Evolutionary conservation across 2,888 invertebrate species (phyloP).

Genomic region (Cabera pusaria): DNA sequence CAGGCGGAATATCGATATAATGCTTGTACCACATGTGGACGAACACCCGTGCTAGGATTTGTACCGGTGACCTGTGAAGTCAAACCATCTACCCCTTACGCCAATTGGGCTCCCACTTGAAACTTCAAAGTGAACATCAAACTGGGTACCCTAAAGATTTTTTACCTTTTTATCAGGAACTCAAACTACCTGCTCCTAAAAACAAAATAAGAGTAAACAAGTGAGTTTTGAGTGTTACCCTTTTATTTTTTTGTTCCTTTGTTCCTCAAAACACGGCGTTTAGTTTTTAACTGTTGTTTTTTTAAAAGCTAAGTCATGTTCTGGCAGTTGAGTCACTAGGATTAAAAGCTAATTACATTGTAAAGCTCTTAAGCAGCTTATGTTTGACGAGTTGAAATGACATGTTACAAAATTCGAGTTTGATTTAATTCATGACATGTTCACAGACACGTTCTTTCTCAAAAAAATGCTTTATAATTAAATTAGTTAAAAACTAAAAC

Average conservation of each 20-base stretch:
- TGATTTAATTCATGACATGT: no score
- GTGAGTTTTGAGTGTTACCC: conserved; percentile 13
- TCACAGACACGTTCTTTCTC: no score
- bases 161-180: conserved; percentile 18
- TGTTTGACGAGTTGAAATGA: conserved; percentile 2
- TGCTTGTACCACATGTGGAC: no score
- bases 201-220: conserved; percentile 14
- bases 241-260: conserved; percentile 23
- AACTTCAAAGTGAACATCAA: no score
- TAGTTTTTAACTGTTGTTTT: conserved; percentile 15
- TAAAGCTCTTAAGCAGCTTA: conserved; percentile 11
- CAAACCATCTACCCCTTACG: no score
- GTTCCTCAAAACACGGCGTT: conserved; percentile 10
- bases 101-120: no score
- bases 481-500: no score
- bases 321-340: conserved; percentile 18
- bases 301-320: conserved; percentile 29
- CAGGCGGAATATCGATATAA: no score
- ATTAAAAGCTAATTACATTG: conserved; percentile 13
- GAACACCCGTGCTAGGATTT: no score
- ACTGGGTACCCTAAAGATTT: no score
- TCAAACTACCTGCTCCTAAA: conserved; percentile 14
- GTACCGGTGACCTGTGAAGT: no score
- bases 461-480: no score
- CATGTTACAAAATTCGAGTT: conserved; percentile 1